Evolutionary conservation across 2,797 vertebrate species (phyloP), one percentile per base, ranked within the genome.

Genomic region (Poeciliopsis gracilis): DNA sequence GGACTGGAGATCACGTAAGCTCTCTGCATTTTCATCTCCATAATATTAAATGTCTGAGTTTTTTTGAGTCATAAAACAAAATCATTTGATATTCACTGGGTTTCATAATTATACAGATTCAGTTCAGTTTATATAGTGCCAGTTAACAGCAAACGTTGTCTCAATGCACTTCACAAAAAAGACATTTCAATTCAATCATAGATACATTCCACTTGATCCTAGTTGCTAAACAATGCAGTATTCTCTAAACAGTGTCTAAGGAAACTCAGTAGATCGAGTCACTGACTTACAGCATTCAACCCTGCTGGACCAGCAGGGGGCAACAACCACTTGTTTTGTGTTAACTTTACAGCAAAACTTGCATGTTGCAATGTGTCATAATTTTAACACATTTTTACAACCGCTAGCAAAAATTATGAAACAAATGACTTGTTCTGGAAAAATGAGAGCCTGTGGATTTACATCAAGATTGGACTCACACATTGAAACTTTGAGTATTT

Each of bases 1-100:
- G 98, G 88, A 99, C 98, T 66, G 98, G 98, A 94, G 98, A 99
- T 87, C 98, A 99, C 33, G 98, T 99, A 91, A 97, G 97, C 18
- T 59, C 10, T 73, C 33, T 57, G 70, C 43, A 16, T 51, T 53
- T 82, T 45, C 28, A 23, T 20, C 7, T 79, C 3, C 38, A 4
- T 46, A n/a, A 23, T 43, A 38, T 18, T 28, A n/a, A 43, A 43
- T 43, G 5, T 5, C 1, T 69, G 20, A 53, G 2, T 63, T 36
- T 63, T 63, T 33, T 63, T 36, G 30, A 1, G 18, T 36, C 15
- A 63, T 36, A 36, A 63, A 10, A 49, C 47, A 33, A 36, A 63
- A 63, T 63, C 2, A 18, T 63, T 63, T 63, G 33, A 36, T 63
- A 28, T 15, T 59, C 57, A 63, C 59, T 63, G 28, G 28, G 13